phyloP scores from a whole-genome alignment of 2,888 invertebrate genomes.

The Hyles lineata region DNA sequence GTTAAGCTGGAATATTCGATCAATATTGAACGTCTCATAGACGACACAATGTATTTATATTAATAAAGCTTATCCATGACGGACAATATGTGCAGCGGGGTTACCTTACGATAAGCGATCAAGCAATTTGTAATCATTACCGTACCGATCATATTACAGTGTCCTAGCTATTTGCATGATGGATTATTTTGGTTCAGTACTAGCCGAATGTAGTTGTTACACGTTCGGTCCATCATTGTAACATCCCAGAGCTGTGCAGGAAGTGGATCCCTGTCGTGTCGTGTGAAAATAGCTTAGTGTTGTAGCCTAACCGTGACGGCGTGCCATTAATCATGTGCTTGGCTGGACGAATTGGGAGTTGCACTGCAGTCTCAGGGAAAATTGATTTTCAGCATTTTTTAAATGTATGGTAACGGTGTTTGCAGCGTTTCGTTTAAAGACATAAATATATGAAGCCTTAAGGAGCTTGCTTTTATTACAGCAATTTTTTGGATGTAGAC shows the following conservation, averaged over 20 bases:
- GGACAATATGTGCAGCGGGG: too few species aligned
- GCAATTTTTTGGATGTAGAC: too few species aligned
- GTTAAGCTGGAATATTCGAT: not conserved
- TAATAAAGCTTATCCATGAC: constrained; percentile 1
- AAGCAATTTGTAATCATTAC: constrained; percentile 18
- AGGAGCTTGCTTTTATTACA: too few species aligned
- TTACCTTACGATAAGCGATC: not conserved
- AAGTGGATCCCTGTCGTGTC: constrained; percentile 12
- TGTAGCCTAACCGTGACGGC: constrained; percentile 13
- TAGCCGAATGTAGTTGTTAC: not conserved
- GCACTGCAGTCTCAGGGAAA: too few species aligned
- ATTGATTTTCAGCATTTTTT: not conserved
- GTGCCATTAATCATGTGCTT: constrained; percentile 20
- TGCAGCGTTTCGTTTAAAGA: not conserved
- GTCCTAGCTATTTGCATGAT: not conserved
- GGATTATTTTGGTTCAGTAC: not conserved
- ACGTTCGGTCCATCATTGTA: not conserved
- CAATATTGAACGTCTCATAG: not conserved
- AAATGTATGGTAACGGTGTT: not conserved
- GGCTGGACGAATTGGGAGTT: constrained; percentile 15
- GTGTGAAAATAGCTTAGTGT: constrained; percentile 25
- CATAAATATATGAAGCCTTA: too few species aligned
- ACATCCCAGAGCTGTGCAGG: constrained; percentile 8
- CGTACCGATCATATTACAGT: constrained; percentile 12
- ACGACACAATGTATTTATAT: not conserved